Evolutionary conservation across 2,113 vertebrate genomes (phyloP).

Genomic region (Nesoenas mayeri): DNA sequence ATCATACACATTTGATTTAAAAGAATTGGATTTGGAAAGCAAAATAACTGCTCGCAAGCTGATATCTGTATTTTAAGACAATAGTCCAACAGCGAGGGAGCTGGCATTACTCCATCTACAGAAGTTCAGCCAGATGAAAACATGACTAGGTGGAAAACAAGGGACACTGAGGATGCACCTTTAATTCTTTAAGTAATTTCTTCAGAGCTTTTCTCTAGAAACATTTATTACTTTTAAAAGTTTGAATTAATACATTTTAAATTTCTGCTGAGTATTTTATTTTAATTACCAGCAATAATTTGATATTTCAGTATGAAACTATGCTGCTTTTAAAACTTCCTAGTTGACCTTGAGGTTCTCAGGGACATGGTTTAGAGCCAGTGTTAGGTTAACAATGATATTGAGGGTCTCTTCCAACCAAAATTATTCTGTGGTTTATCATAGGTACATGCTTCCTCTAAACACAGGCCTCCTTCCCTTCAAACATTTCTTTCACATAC

Average conservation of each 20-base stretch:
- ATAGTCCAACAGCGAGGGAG: not conserved
- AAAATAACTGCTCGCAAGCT: not conserved
- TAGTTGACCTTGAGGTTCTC: no score
- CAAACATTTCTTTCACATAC: rapidly evolving
- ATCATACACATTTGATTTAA: not conserved
- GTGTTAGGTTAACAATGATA: no score
- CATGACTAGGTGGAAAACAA: not conserved
- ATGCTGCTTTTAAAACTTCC: not conserved
- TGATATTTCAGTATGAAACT: not conserved
- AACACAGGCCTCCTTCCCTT: not conserved
- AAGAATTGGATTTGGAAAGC: not conserved
- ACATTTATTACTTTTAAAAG: not conserved
- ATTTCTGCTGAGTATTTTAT: not conserved
- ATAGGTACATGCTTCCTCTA: no score
- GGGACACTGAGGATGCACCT: not conserved
- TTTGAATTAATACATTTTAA: not conserved
- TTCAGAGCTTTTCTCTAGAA: not conserved
- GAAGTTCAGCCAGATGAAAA: not conserved
- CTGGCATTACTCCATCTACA: not conserved
- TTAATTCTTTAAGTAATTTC: not conserved
- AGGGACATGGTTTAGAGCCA: no score
- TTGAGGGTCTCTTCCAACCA: no score
- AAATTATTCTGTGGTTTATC: not conserved
- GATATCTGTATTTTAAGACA: not conserved
- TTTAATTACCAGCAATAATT: not conserved